Evolutionary conservation across 2,888 invertebrate genomes (phyloP).

Genomic region (Galeruca laticollis): DNA sequence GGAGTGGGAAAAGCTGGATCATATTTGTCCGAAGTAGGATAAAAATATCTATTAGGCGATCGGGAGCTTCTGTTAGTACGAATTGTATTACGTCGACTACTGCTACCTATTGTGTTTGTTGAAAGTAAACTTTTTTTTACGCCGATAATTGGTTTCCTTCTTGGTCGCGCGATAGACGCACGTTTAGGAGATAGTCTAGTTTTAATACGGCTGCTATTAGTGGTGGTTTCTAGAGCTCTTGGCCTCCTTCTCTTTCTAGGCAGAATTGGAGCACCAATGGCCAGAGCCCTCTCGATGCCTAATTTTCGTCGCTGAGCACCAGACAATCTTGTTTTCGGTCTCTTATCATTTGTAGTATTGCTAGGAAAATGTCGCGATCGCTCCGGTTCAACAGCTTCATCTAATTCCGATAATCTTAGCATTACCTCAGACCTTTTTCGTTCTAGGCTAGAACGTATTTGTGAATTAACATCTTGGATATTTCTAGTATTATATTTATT

Average conservation of each 20-base stretch:
- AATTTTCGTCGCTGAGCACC: not conserved
- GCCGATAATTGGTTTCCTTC: no score
- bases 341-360: not conserved
- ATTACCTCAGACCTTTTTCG: not conserved
- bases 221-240: not conserved
- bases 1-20: not conserved
- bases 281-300: not conserved
- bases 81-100: not conserved
- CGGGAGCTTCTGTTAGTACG: slow-evolving; percentile 5
- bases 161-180: not conserved
- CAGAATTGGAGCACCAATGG: not conserved
- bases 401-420: not conserved
- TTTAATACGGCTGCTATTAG: not conserved
- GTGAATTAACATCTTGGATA: not conserved
- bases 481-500: not conserved
- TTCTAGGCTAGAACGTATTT: not conserved
- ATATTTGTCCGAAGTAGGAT: not conserved
- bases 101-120: no score
- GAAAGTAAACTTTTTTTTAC: no score
- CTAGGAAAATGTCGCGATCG: not conserved
- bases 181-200: not conserved
- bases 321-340: not conserved
- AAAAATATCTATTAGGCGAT: not conserved
- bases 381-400: not conserved
- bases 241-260: not conserved